Evolutionary conservation across 2,113 vertebrate genomes (phyloP).

Genomic region (Gorilla gorilla): DNA sequence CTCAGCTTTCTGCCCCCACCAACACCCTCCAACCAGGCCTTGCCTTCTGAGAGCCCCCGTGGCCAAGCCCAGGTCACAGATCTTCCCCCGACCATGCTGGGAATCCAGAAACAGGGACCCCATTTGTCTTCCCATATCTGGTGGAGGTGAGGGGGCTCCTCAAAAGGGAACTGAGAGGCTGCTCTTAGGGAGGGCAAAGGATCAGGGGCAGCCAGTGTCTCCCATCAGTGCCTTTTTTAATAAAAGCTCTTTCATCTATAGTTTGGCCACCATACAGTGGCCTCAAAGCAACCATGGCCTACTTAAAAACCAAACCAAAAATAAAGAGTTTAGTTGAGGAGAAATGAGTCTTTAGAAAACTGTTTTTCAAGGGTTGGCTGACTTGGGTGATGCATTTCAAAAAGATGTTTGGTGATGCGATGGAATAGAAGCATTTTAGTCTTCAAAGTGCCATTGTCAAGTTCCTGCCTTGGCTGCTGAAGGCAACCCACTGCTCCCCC

Average conservation of each 20-base stretch:
- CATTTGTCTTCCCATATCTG: not conserved
- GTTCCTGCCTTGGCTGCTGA: not conserved
- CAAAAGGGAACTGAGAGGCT: not conserved
- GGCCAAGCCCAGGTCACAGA: too few relatives aligned
- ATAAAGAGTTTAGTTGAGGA: not conserved
- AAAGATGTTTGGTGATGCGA: not conserved
- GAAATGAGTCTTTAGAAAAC: not conserved
- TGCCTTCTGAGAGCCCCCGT: not conserved
- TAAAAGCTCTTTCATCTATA: not conserved
- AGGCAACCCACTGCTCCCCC: not conserved
- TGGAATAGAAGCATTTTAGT: accelerated
- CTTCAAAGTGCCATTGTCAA: not conserved
- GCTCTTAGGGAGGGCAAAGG: not conserved
- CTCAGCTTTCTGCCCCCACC: not conserved
- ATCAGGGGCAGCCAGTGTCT: accelerated
- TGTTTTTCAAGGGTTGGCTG: not conserved
- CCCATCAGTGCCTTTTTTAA: not conserved
- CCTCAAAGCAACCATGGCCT: not conserved
- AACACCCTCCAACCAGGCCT: not conserved
- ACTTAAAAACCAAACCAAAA: not conserved
- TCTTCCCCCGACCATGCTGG: not conserved
- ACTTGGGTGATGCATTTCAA: not conserved
- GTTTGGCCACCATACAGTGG: not conserved
- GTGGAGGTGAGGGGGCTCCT: not conserved
- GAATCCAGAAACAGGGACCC: not conserved